Evolutionary conservation across 35 echinoderm and acorn worm species (phyloP).

Genomic region (Acanthaster planci): DNA sequence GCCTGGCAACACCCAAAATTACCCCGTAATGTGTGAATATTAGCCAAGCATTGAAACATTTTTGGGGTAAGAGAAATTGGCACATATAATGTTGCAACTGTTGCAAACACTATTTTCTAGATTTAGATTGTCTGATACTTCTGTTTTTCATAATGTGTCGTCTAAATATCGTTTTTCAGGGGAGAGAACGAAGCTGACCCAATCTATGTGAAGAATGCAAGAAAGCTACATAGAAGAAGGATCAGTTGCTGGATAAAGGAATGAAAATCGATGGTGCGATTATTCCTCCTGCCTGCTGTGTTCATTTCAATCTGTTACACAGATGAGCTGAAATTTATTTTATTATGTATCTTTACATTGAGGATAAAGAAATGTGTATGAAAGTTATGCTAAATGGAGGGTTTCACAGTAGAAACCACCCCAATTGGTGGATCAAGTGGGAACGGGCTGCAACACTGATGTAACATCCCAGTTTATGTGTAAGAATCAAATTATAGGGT

Average conservation of each 20-base stretch:
- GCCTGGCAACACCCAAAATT: neutral
- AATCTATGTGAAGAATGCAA: constrained; percentile 21
- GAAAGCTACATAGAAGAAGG: neutral
- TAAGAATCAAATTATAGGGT: too few relatives aligned
- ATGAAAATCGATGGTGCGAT: neutral
- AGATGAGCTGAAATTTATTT: too few relatives aligned
- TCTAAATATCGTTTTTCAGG: neutral
- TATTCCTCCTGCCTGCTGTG: too few relatives aligned
- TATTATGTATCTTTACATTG: too few relatives aligned
- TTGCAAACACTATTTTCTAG: neutral
- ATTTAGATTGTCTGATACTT: neutral
- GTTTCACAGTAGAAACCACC: too few relatives aligned
- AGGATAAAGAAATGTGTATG: too few relatives aligned
- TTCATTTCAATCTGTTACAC: too few relatives aligned
- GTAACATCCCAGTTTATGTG: too few relatives aligned
- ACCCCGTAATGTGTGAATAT: neutral
- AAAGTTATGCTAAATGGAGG: too few relatives aligned
- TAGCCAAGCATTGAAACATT: neutral
- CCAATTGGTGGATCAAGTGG: too few relatives aligned
- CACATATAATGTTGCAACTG: too few relatives aligned
- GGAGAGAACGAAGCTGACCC: constrained; percentile 48
- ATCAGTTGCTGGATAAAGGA: neutral
- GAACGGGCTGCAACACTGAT: too few relatives aligned
- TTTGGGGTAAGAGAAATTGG: neutral
- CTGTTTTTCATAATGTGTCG: neutral